Evolutionary conservation across 2,113 vertebrate species (phyloP).

Genomic region (Pituophis catenifer): DNA sequence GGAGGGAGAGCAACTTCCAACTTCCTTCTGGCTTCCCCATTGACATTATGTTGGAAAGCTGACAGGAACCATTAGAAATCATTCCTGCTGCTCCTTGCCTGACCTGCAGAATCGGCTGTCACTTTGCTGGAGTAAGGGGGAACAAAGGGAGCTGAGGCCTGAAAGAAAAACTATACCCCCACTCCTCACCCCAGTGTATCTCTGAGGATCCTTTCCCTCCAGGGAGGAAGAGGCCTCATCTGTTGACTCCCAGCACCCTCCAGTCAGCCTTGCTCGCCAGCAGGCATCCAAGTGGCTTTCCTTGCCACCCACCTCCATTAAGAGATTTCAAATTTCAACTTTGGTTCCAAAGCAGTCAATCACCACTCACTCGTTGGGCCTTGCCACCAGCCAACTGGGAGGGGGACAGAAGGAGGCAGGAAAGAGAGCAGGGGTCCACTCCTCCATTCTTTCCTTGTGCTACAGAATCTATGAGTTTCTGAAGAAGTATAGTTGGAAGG

Average conservation of each 20-base stretch:
- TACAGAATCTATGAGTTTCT: neutral
- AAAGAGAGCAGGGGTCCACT: neutral
- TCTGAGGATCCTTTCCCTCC: neutral
- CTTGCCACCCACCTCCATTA: neutral
- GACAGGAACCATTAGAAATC: neutral
- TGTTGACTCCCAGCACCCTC: too few relatives aligned
- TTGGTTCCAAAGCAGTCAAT: neutral
- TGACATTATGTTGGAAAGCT: neutral
- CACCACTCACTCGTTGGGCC: neutral
- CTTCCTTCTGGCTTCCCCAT: neutral
- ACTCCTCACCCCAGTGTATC: neutral
- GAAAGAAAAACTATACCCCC: too few relatives aligned
- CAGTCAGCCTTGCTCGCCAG: neutral
- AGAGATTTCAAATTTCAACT: neutral
- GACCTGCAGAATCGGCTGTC: neutral
- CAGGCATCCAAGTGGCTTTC: neutral
- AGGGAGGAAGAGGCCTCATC: neutral
- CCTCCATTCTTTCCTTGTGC: neutral
- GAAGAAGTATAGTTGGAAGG: neutral
- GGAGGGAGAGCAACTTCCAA: too few relatives aligned
- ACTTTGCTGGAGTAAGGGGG: too few relatives aligned
- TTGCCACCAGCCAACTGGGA: neutral
- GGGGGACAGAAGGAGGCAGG: neutral
- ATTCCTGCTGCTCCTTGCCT: neutral
- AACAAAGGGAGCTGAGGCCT: neutral